phyloP scores from a whole-genome alignment of 23 tunicate species.

The Phallusia fumigata region DNA sequence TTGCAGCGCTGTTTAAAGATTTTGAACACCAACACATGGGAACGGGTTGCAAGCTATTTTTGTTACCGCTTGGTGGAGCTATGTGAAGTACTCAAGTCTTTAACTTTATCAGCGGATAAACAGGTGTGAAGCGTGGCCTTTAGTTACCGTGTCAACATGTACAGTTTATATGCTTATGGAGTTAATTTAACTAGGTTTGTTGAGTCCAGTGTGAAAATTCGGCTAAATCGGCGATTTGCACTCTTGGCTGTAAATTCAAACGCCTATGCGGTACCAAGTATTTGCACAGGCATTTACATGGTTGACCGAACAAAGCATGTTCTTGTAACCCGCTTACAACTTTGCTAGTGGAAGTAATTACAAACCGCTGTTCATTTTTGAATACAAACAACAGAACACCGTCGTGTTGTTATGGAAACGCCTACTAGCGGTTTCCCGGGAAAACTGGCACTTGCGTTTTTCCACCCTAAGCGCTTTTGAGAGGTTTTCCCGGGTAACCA shows the following conservation, averaged over 20 bases:
- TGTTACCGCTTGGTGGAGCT: neutral
- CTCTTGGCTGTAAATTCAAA: too few species aligned
- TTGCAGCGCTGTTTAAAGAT: neutral
- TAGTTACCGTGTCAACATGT: too few species aligned
- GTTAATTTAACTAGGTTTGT: too few species aligned
- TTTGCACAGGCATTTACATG: too few species aligned
- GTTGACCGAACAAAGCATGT: too few species aligned
- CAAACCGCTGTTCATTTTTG: too few species aligned
- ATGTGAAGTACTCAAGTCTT: neutral
- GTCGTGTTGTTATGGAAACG: neutral
- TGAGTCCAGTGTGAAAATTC: too few species aligned
- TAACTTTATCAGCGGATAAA: neutral
- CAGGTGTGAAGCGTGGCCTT: neutral
- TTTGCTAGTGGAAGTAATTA: too few species aligned
- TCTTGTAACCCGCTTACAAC: too few species aligned
- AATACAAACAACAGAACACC: neutral
- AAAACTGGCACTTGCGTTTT: neutral
- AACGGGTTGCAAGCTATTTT: neutral
- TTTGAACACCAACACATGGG: neutral
- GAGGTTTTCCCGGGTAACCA: neutral
- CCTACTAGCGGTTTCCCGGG: neutral
- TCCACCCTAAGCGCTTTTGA: neutral
- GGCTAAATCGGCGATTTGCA: too few species aligned
- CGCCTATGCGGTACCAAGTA: too few species aligned
- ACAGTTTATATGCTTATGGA: too few species aligned